phyloP scores from a whole-genome alignment of 2,888 invertebrate species.

The Polymixis flavicincta region DNA sequence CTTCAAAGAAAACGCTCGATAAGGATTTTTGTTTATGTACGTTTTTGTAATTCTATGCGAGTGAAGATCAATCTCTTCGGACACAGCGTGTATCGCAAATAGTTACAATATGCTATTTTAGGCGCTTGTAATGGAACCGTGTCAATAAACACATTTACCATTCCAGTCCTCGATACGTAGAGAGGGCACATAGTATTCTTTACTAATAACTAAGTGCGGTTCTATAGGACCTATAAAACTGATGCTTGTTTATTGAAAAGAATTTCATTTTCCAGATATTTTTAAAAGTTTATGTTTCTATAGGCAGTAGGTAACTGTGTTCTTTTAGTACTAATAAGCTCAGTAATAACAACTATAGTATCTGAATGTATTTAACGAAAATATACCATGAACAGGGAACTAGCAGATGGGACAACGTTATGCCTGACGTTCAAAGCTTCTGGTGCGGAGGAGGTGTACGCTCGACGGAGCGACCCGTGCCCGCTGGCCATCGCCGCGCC shows the following conservation, averaged over 20 bases:
- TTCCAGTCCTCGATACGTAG: slow-evolving; percentile 52
- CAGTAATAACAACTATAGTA: background rate
- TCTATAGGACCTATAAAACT: slow-evolving; percentile 42
- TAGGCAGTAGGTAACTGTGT: background rate
- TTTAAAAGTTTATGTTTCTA: background rate
- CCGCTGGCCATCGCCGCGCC: slow-evolving; percentile 83
- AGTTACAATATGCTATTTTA: slow-evolving; percentile 59
- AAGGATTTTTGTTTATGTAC: background rate
- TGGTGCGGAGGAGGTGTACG: slow-evolving; percentile 80
- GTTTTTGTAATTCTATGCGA: slow-evolving; percentile 27
- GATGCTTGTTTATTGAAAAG: slow-evolving; percentile 11
- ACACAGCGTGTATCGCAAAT: slow-evolving; percentile 49
- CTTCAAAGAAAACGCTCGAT: background rate
- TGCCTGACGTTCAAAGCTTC: slow-evolving; percentile 84
- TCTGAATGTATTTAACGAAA: slow-evolving; percentile 3
- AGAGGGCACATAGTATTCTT: slow-evolving; percentile 46
- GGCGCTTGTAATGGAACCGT: slow-evolving; percentile 63
- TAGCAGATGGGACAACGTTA: slow-evolving; percentile 84
- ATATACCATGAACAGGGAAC: slow-evolving; percentile 75
- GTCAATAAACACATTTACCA: slow-evolving; percentile 66
- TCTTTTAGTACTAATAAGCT: background rate
- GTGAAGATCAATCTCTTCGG: slow-evolving; percentile 49
- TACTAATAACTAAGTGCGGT: slow-evolving; percentile 22
- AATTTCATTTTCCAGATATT: background rate
- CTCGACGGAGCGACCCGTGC: slow-evolving; percentile 79